phyloP scores from a whole-genome alignment of 2,888 invertebrate genomes.

The Andrena trimmerana region DNA sequence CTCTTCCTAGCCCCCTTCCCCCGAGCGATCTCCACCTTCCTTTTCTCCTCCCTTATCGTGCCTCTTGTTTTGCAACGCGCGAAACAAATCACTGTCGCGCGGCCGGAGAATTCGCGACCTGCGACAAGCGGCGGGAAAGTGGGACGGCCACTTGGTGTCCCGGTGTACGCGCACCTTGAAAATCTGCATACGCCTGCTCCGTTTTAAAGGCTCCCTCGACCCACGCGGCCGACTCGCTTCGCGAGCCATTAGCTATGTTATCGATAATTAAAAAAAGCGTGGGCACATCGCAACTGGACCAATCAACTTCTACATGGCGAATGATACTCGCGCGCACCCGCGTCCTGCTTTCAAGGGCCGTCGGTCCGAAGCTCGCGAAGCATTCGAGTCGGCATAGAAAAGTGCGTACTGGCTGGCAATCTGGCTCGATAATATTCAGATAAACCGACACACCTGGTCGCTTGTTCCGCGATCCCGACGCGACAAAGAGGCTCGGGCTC shows the following conservation, averaged over 20 bases:
- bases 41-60: slow-evolving; percentile 49
- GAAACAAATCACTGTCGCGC: slow-evolving; percentile 67
- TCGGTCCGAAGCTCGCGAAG: slow-evolving; percentile 1
- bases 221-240: slow-evolving; percentile 23
- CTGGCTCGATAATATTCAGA: slow-evolving; percentile 73
- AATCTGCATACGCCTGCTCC: slow-evolving; percentile 57
- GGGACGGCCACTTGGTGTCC: slow-evolving; percentile 49
- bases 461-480: slow-evolving; percentile 59
- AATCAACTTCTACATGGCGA: not conserved
- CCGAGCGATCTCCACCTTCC: slow-evolving; percentile 22
- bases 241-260: slow-evolving; percentile 41
- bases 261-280: slow-evolving; percentile 53
- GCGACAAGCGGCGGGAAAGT: slow-evolving; percentile 69
- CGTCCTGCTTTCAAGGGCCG: not conserved
- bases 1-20: slow-evolving; percentile 2
- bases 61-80: slow-evolving; percentile 59
- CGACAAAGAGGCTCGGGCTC: slow-evolving; percentile 29
- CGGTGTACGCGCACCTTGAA: slow-evolving; percentile 52
- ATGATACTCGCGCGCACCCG: too few species aligned
- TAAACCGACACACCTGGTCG: slow-evolving; percentile 73
- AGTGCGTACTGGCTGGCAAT: slow-evolving; percentile 64
- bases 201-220: slow-evolving; percentile 36
- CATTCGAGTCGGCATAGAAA: slow-evolving; percentile 23
- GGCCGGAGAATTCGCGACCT: slow-evolving; percentile 69
- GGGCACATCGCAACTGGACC: not conserved